Conservation (phyloP, 2,888 invertebrate species). For the Desoria tigrina region DNA sequence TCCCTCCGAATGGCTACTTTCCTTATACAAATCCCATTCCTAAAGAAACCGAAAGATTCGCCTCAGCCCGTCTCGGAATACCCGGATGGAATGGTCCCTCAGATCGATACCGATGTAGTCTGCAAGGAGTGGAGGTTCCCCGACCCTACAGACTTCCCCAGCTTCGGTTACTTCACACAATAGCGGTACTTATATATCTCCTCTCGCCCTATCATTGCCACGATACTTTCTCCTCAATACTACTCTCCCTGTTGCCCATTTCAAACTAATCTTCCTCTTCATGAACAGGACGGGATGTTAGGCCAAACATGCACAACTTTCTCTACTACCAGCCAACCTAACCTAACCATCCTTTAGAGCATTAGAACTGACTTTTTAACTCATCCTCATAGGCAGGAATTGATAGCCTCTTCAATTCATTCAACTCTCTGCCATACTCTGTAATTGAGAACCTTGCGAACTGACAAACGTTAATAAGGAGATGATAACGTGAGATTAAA, state of each 20-base stretch:
- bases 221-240: slow-evolving; percentile 18
- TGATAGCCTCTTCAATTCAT: no score
- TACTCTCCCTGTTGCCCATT: slow-evolving; percentile 24
- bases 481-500: no score
- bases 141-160: neutral
- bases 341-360: no score
- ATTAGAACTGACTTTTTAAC: no score
- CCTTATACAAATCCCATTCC: slow-evolving; percentile 16
- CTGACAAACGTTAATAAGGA: no score
- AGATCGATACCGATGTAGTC: slow-evolving; percentile 51
- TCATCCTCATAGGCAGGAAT: no score
- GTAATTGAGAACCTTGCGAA: no score
- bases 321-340: slow-evolving; percentile 4
- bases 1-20: slow-evolving; percentile 17
- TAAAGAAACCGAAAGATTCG: slow-evolving; percentile 23
- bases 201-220: slow-evolving; percentile 24
- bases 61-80: neutral
- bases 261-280: slow-evolving; percentile 11
- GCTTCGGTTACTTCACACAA: slow-evolving; percentile 17
- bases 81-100: slow-evolving; percentile 6
- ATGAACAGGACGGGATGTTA: no score
- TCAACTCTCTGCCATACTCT: no score
- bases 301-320: no score
- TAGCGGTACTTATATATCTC: slow-evolving; percentile 15
- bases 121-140: slow-evolving; percentile 39